A percentile compares a stretch with the other conserved stretches of the same genome.
phyloP scores from a whole-genome alignment of 1,140 invertebrate genomes.

The Polyergus mexicanus region DNA sequence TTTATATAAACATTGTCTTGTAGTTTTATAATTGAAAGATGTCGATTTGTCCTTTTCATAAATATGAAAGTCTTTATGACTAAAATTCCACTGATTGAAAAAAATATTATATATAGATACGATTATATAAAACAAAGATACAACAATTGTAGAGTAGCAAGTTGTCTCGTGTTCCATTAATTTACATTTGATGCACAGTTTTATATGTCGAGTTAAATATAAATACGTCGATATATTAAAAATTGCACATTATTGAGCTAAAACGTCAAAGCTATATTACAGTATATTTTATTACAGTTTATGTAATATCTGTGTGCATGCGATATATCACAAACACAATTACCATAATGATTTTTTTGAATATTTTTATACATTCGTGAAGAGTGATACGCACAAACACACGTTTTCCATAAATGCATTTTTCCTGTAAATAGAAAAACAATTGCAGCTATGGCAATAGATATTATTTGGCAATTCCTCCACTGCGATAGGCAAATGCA shows the following conservation, averaged over 20 bases:
- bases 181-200: neutral
- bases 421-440: neutral
- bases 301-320: neutral
- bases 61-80: neutral
- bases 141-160: neutral
- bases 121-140: slow-evolving; percentile 31
- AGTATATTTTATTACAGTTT: slow-evolving; percentile 34
- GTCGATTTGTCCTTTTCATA: neutral
- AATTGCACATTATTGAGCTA: slow-evolving; percentile 1
- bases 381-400: neutral
- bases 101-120: neutral
- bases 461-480: neutral
- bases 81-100: neutral
- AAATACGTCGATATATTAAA: slow-evolving; percentile 22
- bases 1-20: neutral
- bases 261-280: slow-evolving; percentile 8
- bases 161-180: neutral
- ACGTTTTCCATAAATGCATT: neutral
- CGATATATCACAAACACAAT: slow-evolving; percentile 7
- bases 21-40: neutral
- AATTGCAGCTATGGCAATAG: neutral
- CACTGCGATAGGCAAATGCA: neutral
- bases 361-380: slow-evolving; percentile 25
- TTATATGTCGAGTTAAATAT: neutral
- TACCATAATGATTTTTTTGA: neutral